Conservation (phyloP, 2,888 invertebrate species). For the Lithophane socia region DNA sequence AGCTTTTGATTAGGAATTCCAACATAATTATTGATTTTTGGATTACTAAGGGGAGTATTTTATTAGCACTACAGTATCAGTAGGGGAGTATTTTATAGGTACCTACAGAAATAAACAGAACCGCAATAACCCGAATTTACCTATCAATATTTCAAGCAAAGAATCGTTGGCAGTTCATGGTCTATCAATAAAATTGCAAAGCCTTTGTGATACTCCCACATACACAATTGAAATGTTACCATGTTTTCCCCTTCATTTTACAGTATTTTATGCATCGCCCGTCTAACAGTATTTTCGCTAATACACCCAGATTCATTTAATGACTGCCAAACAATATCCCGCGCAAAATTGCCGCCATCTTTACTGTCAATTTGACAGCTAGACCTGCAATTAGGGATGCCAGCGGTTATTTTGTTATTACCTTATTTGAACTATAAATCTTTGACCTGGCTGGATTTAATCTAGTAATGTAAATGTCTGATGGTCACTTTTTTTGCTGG, state of each 20-base stretch:
- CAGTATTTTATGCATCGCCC: constrained; percentile 37
- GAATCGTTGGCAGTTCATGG: neutral
- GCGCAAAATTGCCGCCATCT: constrained; percentile 66
- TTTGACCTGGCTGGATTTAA: constrained; percentile 11
- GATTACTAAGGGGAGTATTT: neutral
- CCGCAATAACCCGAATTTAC: neutral
- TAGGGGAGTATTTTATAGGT: no score
- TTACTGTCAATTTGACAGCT: constrained; percentile 73
- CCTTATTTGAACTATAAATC: constrained; percentile 19
- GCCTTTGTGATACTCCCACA: neutral
- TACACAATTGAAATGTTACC: neutral
- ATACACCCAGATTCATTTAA: constrained; percentile 35
- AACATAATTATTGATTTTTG: neutral
- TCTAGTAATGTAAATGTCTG: neutral
- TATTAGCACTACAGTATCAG: neutral
- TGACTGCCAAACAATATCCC: constrained; percentile 44
- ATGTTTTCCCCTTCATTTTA: constrained; percentile 34
- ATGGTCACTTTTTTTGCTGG: neutral
- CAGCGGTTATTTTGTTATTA: constrained; percentile 30
- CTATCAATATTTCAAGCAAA: neutral
- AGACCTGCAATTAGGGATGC: constrained; percentile 63
- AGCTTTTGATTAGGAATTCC: neutral
- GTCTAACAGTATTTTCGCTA: constrained; percentile 38
- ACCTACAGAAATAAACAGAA: neutral
- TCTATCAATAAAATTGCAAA: constrained; percentile 6